Base-by-base conservation (phyloP, 2,888 invertebrate species). In the Dilophus febrilis region DNA sequence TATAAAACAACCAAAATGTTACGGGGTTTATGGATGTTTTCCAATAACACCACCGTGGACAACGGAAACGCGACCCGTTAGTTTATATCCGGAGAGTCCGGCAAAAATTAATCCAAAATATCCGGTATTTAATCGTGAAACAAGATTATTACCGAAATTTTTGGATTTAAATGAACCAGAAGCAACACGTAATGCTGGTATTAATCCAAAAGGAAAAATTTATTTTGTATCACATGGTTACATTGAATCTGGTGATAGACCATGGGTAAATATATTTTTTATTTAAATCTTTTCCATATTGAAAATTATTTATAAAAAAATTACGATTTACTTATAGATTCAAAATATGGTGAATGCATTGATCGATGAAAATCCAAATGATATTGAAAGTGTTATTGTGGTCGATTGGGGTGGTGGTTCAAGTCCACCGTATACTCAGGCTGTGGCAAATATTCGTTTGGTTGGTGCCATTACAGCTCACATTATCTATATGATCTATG, bases 401-500 rank as follows among this genome's bases (percentile, higher is more conserved):
- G 73, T 90, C 3, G 88, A 88, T 53, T 91, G 90, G 91, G 73
- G 81, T 43, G 74, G 74, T 4, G 90, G 88, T 0, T 81, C 88
- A 0, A 77, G 76, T 45, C 87, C 88, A 1, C 87, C 88, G 0
- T 94, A 92, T 55, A 79, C 83, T 0, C 88, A 91, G 59, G 91
- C 94, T 0, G 88, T 86, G 3, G 88, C 90, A 2, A 92, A 92
- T 54, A 86, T 85, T 16, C 67, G 91, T 38, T 66, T 92, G 12
- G 77, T 91, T 2, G 91, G 87, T 0, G 77, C 77, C 1, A 82
- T 90, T 61, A 74, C 84, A 0, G 86, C 85, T 0, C 75, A 84
- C 57, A 64, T 91, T 17, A 64, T 67, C 38, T 67, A 59, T 46
- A 64, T 64, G 55, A 53, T 72, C 35, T 67, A 67, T 54, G 66